A percentile compares a stretch with the other conserved stretches of the same genome.
Conservation (phyloP, 1,140 invertebrate genomes). For the Drosophila watanabei region DNA sequence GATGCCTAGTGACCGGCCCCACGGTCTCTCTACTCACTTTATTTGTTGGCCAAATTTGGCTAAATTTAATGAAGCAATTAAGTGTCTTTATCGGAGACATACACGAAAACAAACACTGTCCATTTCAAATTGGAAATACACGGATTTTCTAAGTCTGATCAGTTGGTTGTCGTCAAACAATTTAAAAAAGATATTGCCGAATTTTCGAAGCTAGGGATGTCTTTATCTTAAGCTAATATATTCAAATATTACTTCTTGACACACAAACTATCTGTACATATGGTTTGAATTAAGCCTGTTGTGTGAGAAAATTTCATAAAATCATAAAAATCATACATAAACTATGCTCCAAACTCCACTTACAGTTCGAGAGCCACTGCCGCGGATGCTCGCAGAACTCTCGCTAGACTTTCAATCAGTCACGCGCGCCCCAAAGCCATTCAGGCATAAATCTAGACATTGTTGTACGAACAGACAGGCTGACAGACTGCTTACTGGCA, state of each 20-base stretch:
- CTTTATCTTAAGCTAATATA: background rate
- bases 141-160: constrained; percentile 20
- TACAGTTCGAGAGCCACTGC: constrained; percentile 57
- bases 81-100: constrained; percentile 63
- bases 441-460: constrained; percentile 81
- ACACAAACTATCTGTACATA: no score
- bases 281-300: background rate
- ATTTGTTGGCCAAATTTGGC: constrained; percentile 77
- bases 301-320: background rate
- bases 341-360: background rate
- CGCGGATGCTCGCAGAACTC: constrained; percentile 47
- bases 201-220: no score
- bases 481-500: constrained; percentile 54
- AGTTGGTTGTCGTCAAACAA: constrained; percentile 23
- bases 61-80: constrained; percentile 85
- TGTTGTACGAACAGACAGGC: constrained; percentile 61
- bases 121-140: constrained; percentile 34
- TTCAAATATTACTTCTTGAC: background rate
- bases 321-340: background rate
- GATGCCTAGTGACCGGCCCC: constrained; percentile 50
- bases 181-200: background rate
- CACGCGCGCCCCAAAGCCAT: constrained; percentile 72
- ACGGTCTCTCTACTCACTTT: constrained; percentile 35
- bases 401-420: constrained; percentile 82
- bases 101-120: constrained; percentile 34